Evolutionary conservation across 1,140 invertebrate genomes (phyloP).

Genomic region (Rhopalosiphum maidis): DNA sequence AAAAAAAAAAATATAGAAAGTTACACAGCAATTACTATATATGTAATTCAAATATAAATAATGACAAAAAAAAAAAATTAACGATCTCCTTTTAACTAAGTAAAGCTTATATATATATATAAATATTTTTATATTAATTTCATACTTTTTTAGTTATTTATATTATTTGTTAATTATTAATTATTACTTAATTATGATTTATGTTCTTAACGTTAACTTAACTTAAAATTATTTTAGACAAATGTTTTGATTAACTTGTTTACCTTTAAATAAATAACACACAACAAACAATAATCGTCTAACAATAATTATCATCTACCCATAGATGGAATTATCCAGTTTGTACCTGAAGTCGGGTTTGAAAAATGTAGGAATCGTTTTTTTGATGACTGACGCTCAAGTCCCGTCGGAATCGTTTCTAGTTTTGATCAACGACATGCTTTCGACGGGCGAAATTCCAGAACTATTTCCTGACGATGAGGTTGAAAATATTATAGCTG

Average conservation of each 20-base stretch:
- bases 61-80: too few relatives aligned
- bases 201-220: too few relatives aligned
- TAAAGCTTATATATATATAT: neutral
- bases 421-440: conserved; percentile 93
- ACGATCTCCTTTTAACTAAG: neutral
- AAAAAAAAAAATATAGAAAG: neutral
- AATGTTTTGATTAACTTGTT: neutral
- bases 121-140: too few relatives aligned
- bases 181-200: neutral
- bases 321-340: conserved; percentile 78
- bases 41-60: neutral
- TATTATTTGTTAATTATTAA: neutral
- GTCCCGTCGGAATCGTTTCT: conserved; percentile 94
- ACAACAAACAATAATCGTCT: neutral
- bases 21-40: neutral
- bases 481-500: conserved; percentile 91
- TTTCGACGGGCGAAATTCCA: conserved; percentile 94
- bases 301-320: conserved; percentile 59
- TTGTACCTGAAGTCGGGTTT: conserved; percentile 90
- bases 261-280: neutral
- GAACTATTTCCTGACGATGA: conserved; percentile 96
- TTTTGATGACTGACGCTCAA: conserved; percentile 96
- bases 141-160: neutral
- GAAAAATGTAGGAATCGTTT: conserved; percentile 93
- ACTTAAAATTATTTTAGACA: neutral